Conservation (phyloP, 2,888 invertebrate species). For the Phorcus lineatus region DNA sequence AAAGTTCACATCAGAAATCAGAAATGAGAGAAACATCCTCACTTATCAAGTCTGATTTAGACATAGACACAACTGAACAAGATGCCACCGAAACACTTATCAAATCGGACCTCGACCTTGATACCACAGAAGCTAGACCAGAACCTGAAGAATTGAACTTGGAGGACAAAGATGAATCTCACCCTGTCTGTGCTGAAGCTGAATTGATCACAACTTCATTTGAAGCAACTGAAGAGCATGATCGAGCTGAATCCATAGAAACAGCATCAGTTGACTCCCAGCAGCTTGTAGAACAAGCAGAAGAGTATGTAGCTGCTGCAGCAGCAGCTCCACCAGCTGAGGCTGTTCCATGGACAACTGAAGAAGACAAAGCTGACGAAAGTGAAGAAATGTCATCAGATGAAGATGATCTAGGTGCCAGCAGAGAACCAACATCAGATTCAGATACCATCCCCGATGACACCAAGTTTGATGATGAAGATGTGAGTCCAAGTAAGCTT, state of each 20-base stretch:
- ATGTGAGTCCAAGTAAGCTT: conserved; percentile 11
- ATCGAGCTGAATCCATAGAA: conserved; percentile 1
- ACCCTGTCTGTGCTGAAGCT: neutral
- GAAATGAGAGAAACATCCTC: neutral
- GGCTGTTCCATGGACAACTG: conserved; percentile 16
- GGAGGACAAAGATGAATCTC: neutral
- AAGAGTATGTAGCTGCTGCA: neutral
- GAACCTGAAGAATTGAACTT: conserved; percentile 5
- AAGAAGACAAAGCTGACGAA: neutral
- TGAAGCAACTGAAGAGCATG: neutral
- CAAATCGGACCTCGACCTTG: conserved; percentile 10
- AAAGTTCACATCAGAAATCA: neutral
- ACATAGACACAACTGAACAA: conserved; percentile 10
- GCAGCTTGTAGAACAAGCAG: neutral
- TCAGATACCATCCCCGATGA: conserved; percentile 19
- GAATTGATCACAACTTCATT: conserved; percentile 1
- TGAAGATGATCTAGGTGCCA: conserved; percentile 14
- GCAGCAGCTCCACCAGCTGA: neutral
- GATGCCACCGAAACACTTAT: neutral
- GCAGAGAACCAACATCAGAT: conserved; percentile 12
- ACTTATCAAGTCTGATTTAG: neutral
- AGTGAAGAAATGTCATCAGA: neutral
- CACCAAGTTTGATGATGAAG: conserved; percentile 11
- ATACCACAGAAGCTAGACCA: conserved; percentile 4
- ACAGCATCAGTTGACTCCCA: conserved; percentile 17